Base-by-base conservation (phyloP, 1,140 invertebrate species). In the Nixonia krombeini region DNA sequence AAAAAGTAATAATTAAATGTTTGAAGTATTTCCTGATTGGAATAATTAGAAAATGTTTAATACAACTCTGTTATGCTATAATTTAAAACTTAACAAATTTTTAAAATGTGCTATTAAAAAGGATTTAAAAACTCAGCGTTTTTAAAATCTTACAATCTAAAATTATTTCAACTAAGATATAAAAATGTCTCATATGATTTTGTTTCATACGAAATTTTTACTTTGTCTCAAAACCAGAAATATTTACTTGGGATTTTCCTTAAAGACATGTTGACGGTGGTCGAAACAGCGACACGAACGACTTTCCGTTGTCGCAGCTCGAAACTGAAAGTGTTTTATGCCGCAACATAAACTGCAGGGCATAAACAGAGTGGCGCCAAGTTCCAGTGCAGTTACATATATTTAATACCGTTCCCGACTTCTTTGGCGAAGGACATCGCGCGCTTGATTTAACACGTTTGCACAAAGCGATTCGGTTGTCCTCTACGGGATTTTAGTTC, bases 271-370 rank as follows among this genome's bases (percentile, higher is more conserved):
- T 26, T 31, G 16, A 31, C 47, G 52, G 49, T 57, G 46, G 58
- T 57, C 37, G 37, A 68, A 68, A 53, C 31, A 41, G 53, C 47
- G 15, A 40, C 44, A 49, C 62, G 44, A 29, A 58, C 53, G 23
- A 53, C 58, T 58, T 63, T 62, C 50, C 35, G 65, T 55, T 65
- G 61, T 62, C 49, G 52, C 52, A 41, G 18, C 51, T 46, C 52
- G 61, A 70, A 70, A 70, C 42, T 62, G 61, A 70, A 70, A 65
- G 67, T 65, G 67, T 61, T 65, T 70, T 70, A 70, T 65, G 57
- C 62, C 47, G 56, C 52, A 42, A 53, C 49, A 65, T 70, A 70
- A 70, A 70, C 61, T 37, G 46, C 37, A 26, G 10, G 51, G 56
- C 56, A 62, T 62, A 70, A 70, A 70, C 61, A 61, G 67, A 70